Evolutionary conservation across 1,140 invertebrate species (phyloP).

Genomic region (Ditylenchus dipsaci): DNA sequence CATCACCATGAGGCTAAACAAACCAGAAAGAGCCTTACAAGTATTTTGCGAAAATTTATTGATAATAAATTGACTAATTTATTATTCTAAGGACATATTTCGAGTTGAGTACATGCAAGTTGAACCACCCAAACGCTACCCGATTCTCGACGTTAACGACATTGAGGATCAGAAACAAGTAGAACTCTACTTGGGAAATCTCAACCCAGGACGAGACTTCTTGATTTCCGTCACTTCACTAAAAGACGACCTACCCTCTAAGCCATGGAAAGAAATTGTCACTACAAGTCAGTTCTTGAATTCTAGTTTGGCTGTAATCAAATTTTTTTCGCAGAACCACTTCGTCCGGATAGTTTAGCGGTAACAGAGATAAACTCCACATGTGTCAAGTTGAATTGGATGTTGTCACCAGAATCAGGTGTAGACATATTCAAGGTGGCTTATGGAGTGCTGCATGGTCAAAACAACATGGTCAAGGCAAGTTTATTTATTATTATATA

Average conservation of each 20-base stretch:
- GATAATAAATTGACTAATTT: too few relatives aligned
- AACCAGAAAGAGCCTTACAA: conserved; percentile 33
- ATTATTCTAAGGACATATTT: conserved; percentile 44
- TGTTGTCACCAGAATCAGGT: conserved; percentile 40
- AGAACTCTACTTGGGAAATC: conserved; percentile 54
- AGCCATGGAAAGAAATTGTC: conserved; percentile 47
- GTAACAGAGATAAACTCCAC: conserved; percentile 39
- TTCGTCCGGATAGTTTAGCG: conserved; percentile 36
- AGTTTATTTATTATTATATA: background rate
- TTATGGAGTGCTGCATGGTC: conserved; percentile 41
- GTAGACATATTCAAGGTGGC: conserved; percentile 47
- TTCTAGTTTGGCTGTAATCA: too few relatives aligned
- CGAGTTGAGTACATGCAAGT: conserved; percentile 36
- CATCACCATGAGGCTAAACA: conserved; percentile 47
- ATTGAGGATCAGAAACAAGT: conserved; percentile 52
- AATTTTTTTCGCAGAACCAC: conserved; percentile 27
- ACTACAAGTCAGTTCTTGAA: conserved; percentile 53
- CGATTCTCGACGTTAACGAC: conserved; percentile 53
- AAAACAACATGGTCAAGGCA: conserved; percentile 29
- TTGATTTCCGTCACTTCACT: conserved; percentile 47
- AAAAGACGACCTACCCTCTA: conserved; percentile 39
- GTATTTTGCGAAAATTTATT: background rate
- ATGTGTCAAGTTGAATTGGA: conserved; percentile 41
- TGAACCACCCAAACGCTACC: conserved; percentile 49
- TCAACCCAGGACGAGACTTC: conserved; percentile 53